Base-by-base conservation (phyloP, 2,113 vertebrate species). In the Sula dactylatra region DNA sequence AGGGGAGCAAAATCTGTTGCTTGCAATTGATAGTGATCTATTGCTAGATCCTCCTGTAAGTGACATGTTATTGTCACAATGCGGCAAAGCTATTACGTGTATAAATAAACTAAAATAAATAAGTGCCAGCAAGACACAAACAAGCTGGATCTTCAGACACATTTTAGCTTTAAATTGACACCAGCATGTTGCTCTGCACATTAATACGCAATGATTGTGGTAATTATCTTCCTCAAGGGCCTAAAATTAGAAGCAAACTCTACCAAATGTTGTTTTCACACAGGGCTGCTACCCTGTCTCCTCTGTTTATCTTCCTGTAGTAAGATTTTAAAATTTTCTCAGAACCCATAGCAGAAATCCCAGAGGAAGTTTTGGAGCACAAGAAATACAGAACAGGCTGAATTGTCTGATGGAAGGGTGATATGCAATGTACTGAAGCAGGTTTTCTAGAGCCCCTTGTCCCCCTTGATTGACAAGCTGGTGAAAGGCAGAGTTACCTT, bases 181-280 rank as follows among this genome's bases (percentile, higher is more conserved):
- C 69, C 52, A 88, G 44, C 25, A 22, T n/a, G 34, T 67, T 59
- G 40, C 44, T 80, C 44, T 77, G 40, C 87, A 56, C 40, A 47
- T 93, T 95, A 87, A 96, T 89, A 85, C 1, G 0, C 49, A 67
- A 76, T 86, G 79, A 77, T 44, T 56, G 42, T 42, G 42, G 34
- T 90, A 93, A 91, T 80, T 80, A 78, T 42, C 69, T 87, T 96
- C 50, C 32, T 92, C 56, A 26, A 61, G 52, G 44, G 36, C n/a
- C 54, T 88, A 86, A 94, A 95, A 94, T 87, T 38, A 93, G 89
- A 92, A 94, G 49, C 36, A 79, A 80, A 61, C 20, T 22, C 69
- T 89, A 91, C 70, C 50, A 71, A 71, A 59, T 32, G 42, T 13
- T 71, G 61, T 91, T 93, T 69, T 77, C 71, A 90, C 64, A 64